These are phyloP conservation scores for Corythornis vintsioides DNA, from an alignment of 2,113 vertebrate species.

Conservation along the genomic window DNA sequence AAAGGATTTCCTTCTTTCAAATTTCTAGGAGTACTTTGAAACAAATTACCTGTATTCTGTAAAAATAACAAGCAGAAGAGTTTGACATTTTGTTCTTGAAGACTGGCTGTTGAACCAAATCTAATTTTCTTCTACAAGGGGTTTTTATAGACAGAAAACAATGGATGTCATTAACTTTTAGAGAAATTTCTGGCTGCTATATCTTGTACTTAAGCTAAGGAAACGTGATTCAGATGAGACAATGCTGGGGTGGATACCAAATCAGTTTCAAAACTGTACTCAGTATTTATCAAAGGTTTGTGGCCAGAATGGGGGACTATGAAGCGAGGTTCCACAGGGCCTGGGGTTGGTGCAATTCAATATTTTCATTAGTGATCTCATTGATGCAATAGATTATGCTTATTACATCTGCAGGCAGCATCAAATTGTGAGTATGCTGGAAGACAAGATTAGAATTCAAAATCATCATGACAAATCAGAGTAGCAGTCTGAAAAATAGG, in stretches of 20 bases:
- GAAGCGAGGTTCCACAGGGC: neutral
- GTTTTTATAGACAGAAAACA: neutral
- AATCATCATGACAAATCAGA: neutral
- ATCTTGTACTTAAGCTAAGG: neutral
- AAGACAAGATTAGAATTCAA: neutral
- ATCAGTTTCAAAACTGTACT: neutral
- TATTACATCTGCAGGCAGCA: slow-evolving; percentile 3
- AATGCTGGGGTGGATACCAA: neutral
- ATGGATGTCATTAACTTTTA: neutral
- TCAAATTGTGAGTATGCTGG: neutral
- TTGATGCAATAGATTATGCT: neutral
- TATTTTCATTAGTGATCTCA: slow-evolving; percentile 27
- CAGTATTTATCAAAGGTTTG: neutral
- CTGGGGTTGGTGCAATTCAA: neutral
- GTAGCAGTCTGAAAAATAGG: neutral
- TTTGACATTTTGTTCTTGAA: neutral
- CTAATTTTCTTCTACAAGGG: neutral
- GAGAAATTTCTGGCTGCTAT: neutral
- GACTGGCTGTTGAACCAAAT: neutral
- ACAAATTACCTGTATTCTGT: neutral
- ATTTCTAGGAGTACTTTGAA: neutral
- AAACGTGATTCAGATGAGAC: neutral
- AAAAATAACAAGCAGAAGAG: neutral
- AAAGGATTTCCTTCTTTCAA: neutral
- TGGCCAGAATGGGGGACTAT: neutral